Percentiles rank a stretch among this genome's conserved stretches.
Evolutionary conservation across 2,797 vertebrate genomes (phyloP).

Genomic region (Orientallactaga sibirica): DNA sequence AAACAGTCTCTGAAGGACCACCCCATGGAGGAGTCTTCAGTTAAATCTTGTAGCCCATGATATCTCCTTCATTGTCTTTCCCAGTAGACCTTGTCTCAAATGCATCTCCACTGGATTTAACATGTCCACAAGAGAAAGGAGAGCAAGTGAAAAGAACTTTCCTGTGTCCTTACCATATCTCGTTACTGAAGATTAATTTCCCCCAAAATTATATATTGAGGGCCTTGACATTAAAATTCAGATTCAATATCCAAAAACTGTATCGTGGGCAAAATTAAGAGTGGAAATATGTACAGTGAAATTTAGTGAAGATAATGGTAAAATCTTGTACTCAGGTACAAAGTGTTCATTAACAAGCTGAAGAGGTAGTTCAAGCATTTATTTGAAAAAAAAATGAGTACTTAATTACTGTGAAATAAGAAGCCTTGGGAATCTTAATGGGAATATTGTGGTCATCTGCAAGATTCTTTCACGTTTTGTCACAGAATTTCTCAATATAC

Average conservation of each 20-base stretch:
- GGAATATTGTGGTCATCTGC: background rate
- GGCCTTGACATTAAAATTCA: conserved; percentile 33
- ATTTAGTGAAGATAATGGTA: conserved; percentile 7
- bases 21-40: conserved; percentile 10
- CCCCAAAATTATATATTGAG: background rate
- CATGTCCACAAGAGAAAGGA: background rate
- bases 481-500: background rate
- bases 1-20: background rate
- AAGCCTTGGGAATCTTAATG: conserved; percentile 12
- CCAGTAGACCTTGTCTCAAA: background rate
- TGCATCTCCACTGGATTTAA: conserved; percentile 27
- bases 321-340: background rate
- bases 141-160: background rate
- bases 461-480: background rate
- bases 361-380: conserved; percentile 25
- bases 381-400: background rate
- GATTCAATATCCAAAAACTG: background rate
- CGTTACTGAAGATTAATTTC: conserved; percentile 16
- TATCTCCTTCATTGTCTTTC: conserved; percentile 26
- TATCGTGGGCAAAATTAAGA: background rate
- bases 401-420: background rate
- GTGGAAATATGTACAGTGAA: conserved; percentile 11
- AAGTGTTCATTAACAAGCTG: conserved; percentile 15
- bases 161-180: background rate
- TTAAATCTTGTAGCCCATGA: background rate